Evolutionary conservation across 2,113 vertebrate genomes (phyloP).

Genomic region (Pica pica): DNA sequence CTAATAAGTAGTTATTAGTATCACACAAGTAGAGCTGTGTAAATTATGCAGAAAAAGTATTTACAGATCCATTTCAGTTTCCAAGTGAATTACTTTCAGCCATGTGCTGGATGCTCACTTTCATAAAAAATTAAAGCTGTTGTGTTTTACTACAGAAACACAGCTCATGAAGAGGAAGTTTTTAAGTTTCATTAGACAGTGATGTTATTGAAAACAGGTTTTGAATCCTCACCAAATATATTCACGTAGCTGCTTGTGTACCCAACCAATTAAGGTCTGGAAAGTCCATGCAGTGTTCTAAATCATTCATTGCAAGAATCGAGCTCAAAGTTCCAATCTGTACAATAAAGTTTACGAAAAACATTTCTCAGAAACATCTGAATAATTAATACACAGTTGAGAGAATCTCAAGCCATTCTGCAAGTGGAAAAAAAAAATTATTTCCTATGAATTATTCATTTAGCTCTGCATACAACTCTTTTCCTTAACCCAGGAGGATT

Average conservation of each 20-base stretch:
- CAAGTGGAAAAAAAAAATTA: neutral
- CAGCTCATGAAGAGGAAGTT: neutral
- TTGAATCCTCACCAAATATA: neutral
- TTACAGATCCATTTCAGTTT: constrained; percentile 19
- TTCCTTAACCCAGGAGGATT: constrained; percentile 34
- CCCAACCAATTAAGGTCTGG: neutral
- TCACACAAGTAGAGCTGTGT: neutral
- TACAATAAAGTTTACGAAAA: neutral
- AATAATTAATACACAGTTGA: constrained; percentile 47
- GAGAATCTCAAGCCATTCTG: constrained; percentile 15
- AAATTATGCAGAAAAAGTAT: constrained; percentile 33
- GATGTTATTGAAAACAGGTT: neutral
- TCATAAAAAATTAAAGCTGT: constrained; percentile 36
- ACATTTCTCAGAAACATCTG: constrained; percentile 23
- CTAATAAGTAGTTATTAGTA: neutral
- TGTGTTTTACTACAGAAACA: neutral
- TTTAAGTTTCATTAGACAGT: neutral
- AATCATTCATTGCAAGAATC: neutral
- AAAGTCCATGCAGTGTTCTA: neutral
- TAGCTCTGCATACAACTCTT: neutral
- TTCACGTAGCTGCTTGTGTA: neutral
- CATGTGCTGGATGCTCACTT: neutral
- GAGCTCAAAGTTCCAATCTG: neutral
- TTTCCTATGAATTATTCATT: constrained; percentile 44
- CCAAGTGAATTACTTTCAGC: neutral